These are phyloP conservation scores for Rhynchotus rufescens DNA, from an alignment of 2,797 vertebrate genomes.

Conservation along the genomic window DNA sequence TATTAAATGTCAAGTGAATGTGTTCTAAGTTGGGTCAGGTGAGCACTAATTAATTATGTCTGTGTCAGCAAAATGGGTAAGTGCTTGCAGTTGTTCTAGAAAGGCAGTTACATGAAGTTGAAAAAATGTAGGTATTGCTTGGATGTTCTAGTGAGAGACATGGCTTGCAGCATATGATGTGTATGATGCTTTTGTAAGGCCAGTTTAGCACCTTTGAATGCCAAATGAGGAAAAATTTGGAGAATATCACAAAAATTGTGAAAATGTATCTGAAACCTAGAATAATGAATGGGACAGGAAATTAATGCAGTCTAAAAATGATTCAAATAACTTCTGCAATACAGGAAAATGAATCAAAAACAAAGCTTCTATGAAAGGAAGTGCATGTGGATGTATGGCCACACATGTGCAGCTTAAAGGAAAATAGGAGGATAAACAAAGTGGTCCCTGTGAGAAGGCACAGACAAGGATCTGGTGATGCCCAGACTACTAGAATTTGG, in stretches of 20 bases:
- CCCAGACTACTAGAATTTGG: not conserved
- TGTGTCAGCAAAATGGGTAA: not conserved
- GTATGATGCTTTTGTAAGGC: not conserved
- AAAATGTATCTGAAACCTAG: not conserved
- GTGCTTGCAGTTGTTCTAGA: not conserved
- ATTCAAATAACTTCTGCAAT: not conserved
- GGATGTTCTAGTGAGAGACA: not conserved
- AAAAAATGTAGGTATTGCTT: not conserved
- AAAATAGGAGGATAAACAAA: not conserved
- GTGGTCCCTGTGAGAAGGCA: not conserved
- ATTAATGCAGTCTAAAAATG: not conserved
- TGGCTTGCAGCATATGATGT: not conserved
- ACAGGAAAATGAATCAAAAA: not conserved
- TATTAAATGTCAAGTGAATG: constrained; percentile 32
- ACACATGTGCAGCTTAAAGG: not conserved
- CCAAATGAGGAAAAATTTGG: not conserved
- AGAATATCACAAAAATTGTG: not conserved
- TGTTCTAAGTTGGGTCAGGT: not conserved
- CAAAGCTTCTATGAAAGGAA: not conserved
- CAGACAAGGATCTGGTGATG: not conserved
- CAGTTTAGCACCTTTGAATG: not conserved
- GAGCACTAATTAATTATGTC: constrained; percentile 6
- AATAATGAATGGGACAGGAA: not conserved
- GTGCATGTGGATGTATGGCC: not conserved
- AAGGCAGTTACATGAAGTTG: not conserved